Conservation (phyloP, 2,888 invertebrate genomes). For the Lasioglossum villosulum region DNA sequence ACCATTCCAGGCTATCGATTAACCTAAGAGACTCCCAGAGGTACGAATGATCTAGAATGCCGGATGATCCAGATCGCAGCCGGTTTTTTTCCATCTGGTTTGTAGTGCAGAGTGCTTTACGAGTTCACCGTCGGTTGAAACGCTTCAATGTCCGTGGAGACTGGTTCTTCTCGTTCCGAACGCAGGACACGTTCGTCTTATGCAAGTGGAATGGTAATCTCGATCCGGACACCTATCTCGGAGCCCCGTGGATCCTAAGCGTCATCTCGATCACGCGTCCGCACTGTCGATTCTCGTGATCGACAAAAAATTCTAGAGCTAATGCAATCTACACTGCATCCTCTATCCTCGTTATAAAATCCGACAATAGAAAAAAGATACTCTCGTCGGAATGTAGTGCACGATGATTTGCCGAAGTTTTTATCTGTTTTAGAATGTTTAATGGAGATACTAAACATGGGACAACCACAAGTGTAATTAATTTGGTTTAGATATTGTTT, state of each 20-base stretch:
- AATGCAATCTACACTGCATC: neutral
- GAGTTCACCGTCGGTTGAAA: conserved; percentile 2
- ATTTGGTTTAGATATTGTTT: no score
- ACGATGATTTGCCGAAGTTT: no score
- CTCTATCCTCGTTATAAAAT: neutral
- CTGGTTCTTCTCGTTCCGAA: conserved; percentile 49
- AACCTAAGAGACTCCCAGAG: neutral
- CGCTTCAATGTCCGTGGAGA: conserved; percentile 18
- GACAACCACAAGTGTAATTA: no score
- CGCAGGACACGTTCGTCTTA: conserved; percentile 53
- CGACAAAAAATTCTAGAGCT: neutral
- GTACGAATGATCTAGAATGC: conserved; percentile 17
- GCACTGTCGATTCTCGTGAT: neutral
- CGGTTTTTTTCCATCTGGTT: conserved; percentile 16
- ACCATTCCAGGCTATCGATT: neutral
- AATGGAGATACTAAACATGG: no score
- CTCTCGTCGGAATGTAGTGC: no score
- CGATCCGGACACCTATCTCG: conserved; percentile 30
- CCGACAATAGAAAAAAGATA: no score
- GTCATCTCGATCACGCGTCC: conserved; percentile 9
- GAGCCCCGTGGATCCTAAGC: neutral
- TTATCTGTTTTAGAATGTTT: no score
- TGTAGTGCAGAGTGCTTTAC: neutral
- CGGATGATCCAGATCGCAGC: conserved; percentile 35
- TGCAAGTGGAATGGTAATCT: conserved; percentile 59